Evolutionary conservation across 1,140 invertebrate species (phyloP), one percentile per base, ranked within the genome.

Genomic region (Zaprionus ghesquierei): DNA sequence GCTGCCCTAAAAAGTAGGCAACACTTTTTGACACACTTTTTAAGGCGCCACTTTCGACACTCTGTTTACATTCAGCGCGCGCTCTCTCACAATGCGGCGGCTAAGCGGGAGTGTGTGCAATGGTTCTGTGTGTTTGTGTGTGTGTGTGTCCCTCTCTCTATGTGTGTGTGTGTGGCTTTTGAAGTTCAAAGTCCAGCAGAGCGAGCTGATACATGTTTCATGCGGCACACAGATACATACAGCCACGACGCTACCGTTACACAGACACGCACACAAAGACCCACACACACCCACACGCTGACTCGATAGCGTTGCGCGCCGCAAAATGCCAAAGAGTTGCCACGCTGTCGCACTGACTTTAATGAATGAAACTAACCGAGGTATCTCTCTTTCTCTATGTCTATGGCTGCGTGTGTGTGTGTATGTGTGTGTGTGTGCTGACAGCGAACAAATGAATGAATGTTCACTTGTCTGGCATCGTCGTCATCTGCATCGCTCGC

Each of bases 351-450:
- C 59, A 65, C 27, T 55, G 38, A 71, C 69, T 80, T 85, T 86
- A 86, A 87, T 86, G 81, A 86, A 86, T 86, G 81, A 87, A 87
- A 82, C 68, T 82, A 72, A 68, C 69, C 25, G 44, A 12, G 23
- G 12, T 46, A 18, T 50, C 27, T 46, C 29, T 53, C 22, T 53
- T 29, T 63, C 15, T 69, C 22, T 54, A 2, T 55, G 55, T n/a
- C n/a, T n/a, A n/a, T 50, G 55, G 44, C 25, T 60, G 59, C 49
- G 23, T 58, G 35, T 41, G 35, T 23, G 44, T 62, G 18, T 59
- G 15, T 51, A 50, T 33, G 35, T 66, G 23, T 63, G 50, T 58
- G 62, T 71, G 31, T 58, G 5, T 66, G 63, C 56, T 66, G 69
- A 65, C 77, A 79, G 65, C 51, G 23, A 41, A 60, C 41, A 66